Evolutionary conservation across 30 jellyfish, hydroid and myxozoan genomes (phyloP).

Genomic region (Cassiopea xamachana): DNA sequence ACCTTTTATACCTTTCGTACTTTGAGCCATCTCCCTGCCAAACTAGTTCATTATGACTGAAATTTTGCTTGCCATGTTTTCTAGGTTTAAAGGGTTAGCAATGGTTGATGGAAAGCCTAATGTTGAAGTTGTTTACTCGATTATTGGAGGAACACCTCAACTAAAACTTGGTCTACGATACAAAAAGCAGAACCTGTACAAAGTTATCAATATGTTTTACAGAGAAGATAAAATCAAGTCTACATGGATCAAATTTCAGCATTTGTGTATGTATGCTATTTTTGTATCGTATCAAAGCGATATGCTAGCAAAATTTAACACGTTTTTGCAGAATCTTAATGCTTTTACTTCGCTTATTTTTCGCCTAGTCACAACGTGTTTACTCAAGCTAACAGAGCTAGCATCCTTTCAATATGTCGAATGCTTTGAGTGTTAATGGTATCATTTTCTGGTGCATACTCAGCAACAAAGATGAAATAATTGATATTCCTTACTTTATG

Average conservation of each 20-base stretch:
- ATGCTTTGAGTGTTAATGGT: neutral
- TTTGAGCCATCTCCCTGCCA: no score
- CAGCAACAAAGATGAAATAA: no score
- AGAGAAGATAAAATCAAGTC: conserved; percentile 34
- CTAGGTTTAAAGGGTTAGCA: conserved; percentile 38
- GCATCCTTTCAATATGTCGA: neutral
- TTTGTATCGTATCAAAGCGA: neutral
- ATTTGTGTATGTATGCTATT: conserved; percentile 3
- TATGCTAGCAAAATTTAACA: no score
- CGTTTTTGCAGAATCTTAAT: neutral
- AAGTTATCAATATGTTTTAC: conserved; percentile 30
- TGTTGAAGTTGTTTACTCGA: conserved; percentile 24
- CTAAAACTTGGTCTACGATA: conserved; percentile 23
- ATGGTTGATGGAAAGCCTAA: conserved; percentile 3
- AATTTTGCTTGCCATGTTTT: neutral
- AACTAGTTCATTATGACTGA: no score
- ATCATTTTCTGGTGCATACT: neutral
- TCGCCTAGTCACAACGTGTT: neutral
- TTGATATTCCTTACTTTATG: no score
- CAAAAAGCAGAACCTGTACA: conserved; percentile 36
- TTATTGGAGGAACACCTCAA: conserved; percentile 5
- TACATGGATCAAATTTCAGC: conserved; percentile 43
- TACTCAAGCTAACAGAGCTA: neutral
- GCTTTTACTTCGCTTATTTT: neutral
- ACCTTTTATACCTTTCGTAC: no score